Conservation (phyloP, 2,113 vertebrate genomes). For the Tragulus kanchil region DNA sequence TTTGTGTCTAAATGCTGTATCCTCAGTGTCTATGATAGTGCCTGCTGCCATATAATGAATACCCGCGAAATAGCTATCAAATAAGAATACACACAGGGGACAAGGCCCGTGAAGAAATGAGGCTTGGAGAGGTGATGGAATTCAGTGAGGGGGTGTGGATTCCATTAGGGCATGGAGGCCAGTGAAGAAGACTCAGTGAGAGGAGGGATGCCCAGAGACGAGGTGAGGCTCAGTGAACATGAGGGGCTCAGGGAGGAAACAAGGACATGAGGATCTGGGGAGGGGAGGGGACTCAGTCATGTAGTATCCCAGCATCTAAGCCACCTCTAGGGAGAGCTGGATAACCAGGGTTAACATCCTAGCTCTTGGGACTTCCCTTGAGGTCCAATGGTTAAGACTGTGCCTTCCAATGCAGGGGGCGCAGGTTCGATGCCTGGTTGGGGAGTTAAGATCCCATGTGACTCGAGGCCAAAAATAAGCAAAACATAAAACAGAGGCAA, state of each 20-base stretch:
- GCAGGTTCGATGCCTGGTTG: background rate
- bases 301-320: background rate
- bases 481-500: background rate
- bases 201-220: background rate
- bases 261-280: background rate
- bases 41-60: background rate
- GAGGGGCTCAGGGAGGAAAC: background rate
- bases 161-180: background rate
- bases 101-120: background rate
- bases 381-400: background rate
- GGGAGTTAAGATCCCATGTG: background rate
- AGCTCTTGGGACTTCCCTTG: background rate
- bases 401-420: background rate
- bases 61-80: background rate
- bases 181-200: background rate
- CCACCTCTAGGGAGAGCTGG: background rate
- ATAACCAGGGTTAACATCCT: background rate
- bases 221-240: background rate
- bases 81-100: background rate
- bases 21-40: background rate
- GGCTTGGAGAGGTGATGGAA: background rate
- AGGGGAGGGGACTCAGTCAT: background rate
- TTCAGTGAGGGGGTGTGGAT: background rate
- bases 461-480: background rate
- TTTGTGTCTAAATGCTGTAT: background rate